Percentiles rank a stretch among this genome's conserved stretches.
phyloP scores from a whole-genome alignment of 2,113 vertebrate genomes.

The Arizona elegans region DNA sequence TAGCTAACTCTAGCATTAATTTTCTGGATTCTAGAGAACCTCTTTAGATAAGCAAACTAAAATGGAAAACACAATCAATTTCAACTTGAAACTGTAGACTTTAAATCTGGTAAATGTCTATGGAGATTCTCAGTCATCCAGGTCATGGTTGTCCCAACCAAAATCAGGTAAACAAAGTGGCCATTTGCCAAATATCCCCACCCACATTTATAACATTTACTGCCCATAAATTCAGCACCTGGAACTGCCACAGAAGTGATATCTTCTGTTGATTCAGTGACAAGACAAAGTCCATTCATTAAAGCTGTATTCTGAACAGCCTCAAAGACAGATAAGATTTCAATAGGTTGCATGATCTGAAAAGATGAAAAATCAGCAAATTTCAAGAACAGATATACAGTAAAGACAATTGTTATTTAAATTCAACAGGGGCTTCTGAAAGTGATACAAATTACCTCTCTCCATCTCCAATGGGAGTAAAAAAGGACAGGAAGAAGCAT shows the following conservation, averaged over 20 bases:
- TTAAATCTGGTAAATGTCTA: neutral
- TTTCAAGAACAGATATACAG: neutral
- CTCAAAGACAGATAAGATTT: constrained; percentile 47
- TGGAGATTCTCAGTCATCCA: neutral
- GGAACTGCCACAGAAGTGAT: neutral
- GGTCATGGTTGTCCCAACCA: neutral
- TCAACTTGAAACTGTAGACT: neutral
- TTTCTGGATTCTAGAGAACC: neutral
- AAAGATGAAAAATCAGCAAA: neutral
- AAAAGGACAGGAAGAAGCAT: neutral
- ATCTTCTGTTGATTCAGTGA: neutral
- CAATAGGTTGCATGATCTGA: constrained; percentile 40
- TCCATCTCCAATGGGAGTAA: neutral
- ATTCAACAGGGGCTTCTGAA: neutral
- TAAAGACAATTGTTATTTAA: neutral
- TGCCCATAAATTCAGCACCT: neutral
- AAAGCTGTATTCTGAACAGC: constrained; percentile 41
- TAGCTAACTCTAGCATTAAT: neutral
- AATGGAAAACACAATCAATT: neutral
- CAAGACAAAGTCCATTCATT: constrained; percentile 40
- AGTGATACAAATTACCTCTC: neutral
- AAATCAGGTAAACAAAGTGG: neutral
- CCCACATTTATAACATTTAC: neutral
- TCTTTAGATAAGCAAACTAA: neutral
- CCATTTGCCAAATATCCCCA: neutral